A percentile compares a stretch with the other conserved stretches of the same genome.
These are phyloP conservation scores for Platichthys flesus DNA, from an alignment of 2,113 vertebrate genomes.

Conservation along the genomic window DNA sequence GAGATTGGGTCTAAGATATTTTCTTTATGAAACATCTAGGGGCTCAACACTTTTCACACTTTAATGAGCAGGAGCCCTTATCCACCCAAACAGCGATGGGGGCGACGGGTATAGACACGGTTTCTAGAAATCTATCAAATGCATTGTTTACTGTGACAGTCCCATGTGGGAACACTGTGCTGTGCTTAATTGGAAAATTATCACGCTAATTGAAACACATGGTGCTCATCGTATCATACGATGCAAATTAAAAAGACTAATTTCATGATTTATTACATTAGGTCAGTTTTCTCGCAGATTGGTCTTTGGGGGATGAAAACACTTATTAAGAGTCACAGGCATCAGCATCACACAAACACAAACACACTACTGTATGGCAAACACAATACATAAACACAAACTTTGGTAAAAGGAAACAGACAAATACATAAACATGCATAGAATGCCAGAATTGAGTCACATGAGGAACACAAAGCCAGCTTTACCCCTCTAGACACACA, in stretches of 20 bases:
- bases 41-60: not conserved
- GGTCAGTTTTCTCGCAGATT: slow-evolving; percentile 62
- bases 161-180: slow-evolving; percentile 47
- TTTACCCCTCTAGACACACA: slow-evolving; percentile 3
- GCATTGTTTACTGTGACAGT: slow-evolving; percentile 41
- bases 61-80: not conserved
- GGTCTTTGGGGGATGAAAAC: slow-evolving; percentile 52
- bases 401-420: slow-evolving; percentile 6
- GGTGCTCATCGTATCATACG: slow-evolving; percentile 68
- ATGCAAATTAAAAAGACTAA: slow-evolving; percentile 72
- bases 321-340: slow-evolving; percentile 35
- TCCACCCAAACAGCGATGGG: not conserved
- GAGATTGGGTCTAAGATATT: no score
- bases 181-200: slow-evolving; percentile 65
- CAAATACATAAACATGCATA: slow-evolving; percentile 6
- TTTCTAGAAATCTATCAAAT: slow-evolving; percentile 32
- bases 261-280: slow-evolving; percentile 72
- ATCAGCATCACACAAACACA: slow-evolving; percentile 7
- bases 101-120: no score
- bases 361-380: not conserved
- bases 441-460: slow-evolving; percentile 19
- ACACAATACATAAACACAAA: slow-evolving; percentile 23
- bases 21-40: not conserved
- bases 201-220: slow-evolving; percentile 71
- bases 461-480: slow-evolving; percentile 28